Conservation (phyloP, 2,888 invertebrate species). For the Bombylius discolor region DNA sequence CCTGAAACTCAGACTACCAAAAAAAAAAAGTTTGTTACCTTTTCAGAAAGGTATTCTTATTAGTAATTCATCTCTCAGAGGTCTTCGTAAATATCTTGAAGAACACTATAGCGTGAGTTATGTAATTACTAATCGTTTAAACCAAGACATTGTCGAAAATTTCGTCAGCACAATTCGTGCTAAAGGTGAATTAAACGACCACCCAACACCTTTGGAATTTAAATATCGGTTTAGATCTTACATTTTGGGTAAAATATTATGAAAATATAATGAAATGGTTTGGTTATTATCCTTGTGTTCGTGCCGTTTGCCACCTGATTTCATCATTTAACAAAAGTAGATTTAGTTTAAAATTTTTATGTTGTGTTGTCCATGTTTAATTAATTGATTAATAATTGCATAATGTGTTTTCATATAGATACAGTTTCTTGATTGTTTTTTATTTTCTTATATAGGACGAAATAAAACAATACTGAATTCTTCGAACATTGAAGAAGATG, state of each 20-base stretch:
- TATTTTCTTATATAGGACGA: not conserved
- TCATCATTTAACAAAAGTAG: not conserved
- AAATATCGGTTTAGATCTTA: not conserved
- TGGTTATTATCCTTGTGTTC: not conserved
- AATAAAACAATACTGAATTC: not conserved
- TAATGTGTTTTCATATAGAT: not conserved
- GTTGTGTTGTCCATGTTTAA: not conserved
- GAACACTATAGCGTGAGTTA: not conserved
- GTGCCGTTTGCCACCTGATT: not conserved
- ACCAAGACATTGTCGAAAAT: not conserved
- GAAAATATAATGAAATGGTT: not conserved
- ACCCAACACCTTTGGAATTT: constrained; percentile 2
- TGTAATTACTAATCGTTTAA: constrained; percentile 3
- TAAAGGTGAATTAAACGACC: not conserved
- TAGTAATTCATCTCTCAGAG: constrained; percentile 2
- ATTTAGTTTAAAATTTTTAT: not conserved
- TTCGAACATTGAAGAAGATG: not conserved
- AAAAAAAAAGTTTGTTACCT: constrained; percentile 13
- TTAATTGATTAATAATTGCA: not conserved
- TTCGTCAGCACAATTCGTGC: not conserved
- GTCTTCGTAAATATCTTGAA: not conserved
- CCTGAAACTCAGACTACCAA: constrained; percentile 3
- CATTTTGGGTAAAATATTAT: not conserved
- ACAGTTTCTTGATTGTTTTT: not conserved
- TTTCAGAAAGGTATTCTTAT: constrained; percentile 18